Conservation (phyloP, 2,113 vertebrate genomes). For the Catagonus wagneri region DNA sequence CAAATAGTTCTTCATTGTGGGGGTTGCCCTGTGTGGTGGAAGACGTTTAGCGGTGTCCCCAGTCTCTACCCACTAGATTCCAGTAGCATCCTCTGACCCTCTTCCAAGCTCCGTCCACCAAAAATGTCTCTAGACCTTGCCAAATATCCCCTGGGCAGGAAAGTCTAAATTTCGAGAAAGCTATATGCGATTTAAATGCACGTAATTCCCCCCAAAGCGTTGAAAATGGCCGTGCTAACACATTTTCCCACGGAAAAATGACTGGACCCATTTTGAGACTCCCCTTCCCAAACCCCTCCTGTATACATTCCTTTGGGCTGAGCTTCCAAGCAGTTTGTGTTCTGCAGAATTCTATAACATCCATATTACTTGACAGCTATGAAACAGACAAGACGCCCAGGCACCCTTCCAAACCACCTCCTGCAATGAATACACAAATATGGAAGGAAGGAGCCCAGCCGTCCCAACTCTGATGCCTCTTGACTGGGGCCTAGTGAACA, state of each 20-base stretch:
- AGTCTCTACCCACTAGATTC: not conserved
- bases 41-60: not conserved
- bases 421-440: conserved; percentile 49
- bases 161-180: conserved; percentile 48
- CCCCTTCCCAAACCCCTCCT: not conserved
- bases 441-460: not conserved
- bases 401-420: conserved; percentile 49
- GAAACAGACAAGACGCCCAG: conserved; percentile 61
- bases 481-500: conserved; percentile 37
- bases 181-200: not conserved
- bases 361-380: conserved; percentile 46
- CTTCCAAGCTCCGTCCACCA: not conserved
- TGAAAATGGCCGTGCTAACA: not conserved
- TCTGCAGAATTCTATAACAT: conserved; percentile 54
- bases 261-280: not conserved
- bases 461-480: conserved; percentile 35
- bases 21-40: not conserved
- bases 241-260: conserved; percentile 62
- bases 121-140: conserved; percentile 16
- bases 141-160: not conserved
- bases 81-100: not conserved
- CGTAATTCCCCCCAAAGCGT: not conserved
- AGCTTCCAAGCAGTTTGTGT: conserved; percentile 56
- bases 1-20: not conserved
- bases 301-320: conserved; percentile 58